phyloP scores from a whole-genome alignment of 35 echinoderm and acorn worm species.

The Apostichopus californicus region DNA sequence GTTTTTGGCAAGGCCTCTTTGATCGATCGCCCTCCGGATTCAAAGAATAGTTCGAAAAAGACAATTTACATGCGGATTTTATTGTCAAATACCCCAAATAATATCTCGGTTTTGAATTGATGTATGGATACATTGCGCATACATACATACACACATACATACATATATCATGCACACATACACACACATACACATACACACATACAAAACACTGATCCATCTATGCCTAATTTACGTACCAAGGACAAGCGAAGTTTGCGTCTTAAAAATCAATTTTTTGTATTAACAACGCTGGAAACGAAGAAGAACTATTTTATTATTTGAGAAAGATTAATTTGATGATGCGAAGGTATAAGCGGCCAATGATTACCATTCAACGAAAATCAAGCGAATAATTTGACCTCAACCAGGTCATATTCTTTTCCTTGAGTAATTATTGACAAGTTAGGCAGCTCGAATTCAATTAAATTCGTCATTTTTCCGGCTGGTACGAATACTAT shows the following conservation, averaged over 20 bases:
- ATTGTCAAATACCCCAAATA: neutral
- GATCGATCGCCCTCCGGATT: too few relatives aligned
- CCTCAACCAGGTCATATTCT: slow-evolving; percentile 1
- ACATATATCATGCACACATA: slow-evolving; percentile 25
- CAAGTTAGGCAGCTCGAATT: slow-evolving; percentile 26
- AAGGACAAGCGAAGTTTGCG: slow-evolving; percentile 8
- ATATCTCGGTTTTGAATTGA: neutral
- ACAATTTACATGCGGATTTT: too few relatives aligned
- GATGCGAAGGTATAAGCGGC: neutral
- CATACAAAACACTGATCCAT: slow-evolving; percentile 1
- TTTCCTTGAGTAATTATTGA: slow-evolving; percentile 18
- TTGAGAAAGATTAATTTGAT: neutral
- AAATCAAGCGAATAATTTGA: slow-evolving; percentile 22
- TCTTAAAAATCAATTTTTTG: neutral
- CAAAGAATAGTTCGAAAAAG: too few relatives aligned
- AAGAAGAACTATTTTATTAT: neutral
- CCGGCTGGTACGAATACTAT: neutral
- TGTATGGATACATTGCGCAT: neutral
- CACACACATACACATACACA: neutral
- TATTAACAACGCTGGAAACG: neutral
- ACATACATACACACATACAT: slow-evolving; percentile 7
- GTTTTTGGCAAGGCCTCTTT: too few relatives aligned
- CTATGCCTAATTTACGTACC: neutral
- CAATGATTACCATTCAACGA: neutral
- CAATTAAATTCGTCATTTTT: slow-evolving; percentile 28